These are phyloP conservation scores for Bathynomus jamesi DNA, from an alignment of 1,140 invertebrate genomes.

Conservation along the genomic window DNA sequence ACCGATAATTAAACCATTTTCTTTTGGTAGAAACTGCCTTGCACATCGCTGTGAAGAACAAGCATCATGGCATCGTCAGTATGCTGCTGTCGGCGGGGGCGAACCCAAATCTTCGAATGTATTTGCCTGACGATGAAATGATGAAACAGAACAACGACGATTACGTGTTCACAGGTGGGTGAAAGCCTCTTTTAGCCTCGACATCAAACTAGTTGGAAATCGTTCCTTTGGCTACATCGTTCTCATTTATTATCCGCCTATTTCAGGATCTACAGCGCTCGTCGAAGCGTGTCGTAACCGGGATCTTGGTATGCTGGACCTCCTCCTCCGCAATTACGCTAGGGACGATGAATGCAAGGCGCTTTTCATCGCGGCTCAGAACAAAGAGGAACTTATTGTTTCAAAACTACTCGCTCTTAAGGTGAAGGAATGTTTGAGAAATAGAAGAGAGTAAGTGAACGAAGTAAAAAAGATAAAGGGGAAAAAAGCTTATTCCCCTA, in stretches of 20 bases:
- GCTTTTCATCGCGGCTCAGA: conserved; percentile 59
- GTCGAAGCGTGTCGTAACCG: conserved; percentile 63
- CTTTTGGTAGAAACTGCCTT: conserved; percentile 57
- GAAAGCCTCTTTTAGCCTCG: too few relatives aligned
- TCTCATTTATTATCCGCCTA: too few relatives aligned
- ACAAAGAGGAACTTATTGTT: conserved; percentile 61
- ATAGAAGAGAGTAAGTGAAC: conserved; percentile 76
- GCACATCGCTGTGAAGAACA: conserved; percentile 66
- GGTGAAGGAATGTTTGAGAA: conserved; percentile 45
- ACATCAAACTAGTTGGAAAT: too few relatives aligned
- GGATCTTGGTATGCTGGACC: conserved; percentile 57
- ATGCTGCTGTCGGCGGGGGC: conserved; percentile 61
- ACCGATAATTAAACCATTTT: too few relatives aligned
- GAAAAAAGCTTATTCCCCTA: too few relatives aligned
- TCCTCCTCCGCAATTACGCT: conserved; percentile 77
- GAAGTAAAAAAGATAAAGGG: conserved; percentile 73
- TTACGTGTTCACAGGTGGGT: conserved; percentile 34
- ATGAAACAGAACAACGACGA: conserved; percentile 26
- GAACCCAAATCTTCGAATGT: conserved; percentile 45
- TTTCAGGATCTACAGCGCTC: conserved; percentile 52
- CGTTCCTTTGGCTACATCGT: too few relatives aligned
- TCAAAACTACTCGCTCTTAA: conserved; percentile 69
- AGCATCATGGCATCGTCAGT: conserved; percentile 63
- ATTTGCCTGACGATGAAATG: conserved; percentile 32
- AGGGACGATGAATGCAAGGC: conserved; percentile 78